Base-by-base conservation (phyloP, 2,888 invertebrate species). In the Cylloceria caligata region DNA sequence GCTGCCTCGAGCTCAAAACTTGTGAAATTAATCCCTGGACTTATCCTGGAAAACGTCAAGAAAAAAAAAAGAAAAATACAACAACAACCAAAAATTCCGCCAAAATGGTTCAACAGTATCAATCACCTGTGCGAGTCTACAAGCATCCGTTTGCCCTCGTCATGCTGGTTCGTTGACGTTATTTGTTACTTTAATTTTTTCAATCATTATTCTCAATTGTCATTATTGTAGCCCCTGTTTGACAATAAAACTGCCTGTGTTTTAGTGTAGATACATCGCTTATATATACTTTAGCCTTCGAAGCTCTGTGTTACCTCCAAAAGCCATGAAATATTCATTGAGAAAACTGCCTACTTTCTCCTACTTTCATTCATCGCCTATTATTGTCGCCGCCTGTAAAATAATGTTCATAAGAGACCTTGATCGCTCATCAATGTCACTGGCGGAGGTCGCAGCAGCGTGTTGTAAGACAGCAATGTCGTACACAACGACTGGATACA, bases 91-190 rank as follows among this genome's bases (percentile, higher is more conserved):
- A 67, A 74, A 71, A 75, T 42, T 39, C n/a, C 11, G n/a, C 19
- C 67, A 94, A 93, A 92, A 99, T 99, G 98, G 98, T 99, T 91
- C 98, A 99, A 94, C 97, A 98, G 93, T 99, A 98, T 94, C 97
- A 97, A 93, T 97, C 98, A 86, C 98, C 98, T 88, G 96, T 98
- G 72, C 95, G 98, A 95, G 97, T 99, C 87, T 99, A 98, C 94
- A 98, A 98, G 94, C 96, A 97, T 93, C 96, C 98, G 69, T 99
- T 99, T 93, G 98, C 98, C 93, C 95, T 99, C 93, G 98, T 98
- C 88, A 98, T 99, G 98, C 96, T 96, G 94, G 98, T 98, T 93
- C 95, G 97, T 95, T 60, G 11, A 1, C 24, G 11, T 52, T 68
- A 3, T 52, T n/a, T 45, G 6, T 49, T 24, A 42, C 1, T 47